phyloP scores from a whole-genome alignment of 2,888 invertebrate genomes.

The Geotrupes spiniger region DNA sequence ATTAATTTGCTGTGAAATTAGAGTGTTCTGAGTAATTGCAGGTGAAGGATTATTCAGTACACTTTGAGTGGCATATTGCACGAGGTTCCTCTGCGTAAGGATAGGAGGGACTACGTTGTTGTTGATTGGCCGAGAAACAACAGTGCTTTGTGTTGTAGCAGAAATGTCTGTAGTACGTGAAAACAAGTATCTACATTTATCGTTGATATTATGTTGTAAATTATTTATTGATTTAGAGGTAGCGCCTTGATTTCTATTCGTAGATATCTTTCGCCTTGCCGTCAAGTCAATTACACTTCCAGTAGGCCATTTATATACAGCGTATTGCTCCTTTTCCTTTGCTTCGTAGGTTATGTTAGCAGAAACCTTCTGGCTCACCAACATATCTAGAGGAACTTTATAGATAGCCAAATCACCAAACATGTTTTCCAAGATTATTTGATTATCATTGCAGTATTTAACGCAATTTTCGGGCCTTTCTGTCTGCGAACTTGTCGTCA shows the following conservation, averaged over 20 bases:
- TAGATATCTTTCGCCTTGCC: too few species aligned
- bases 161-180: too few species aligned
- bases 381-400: conserved; percentile 17
- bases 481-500: too few species aligned
- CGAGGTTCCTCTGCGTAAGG: conserved; percentile 8
- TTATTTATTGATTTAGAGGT: too few species aligned
- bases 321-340: conserved; percentile 2
- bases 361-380: conserved; percentile 12
- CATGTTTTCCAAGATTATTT: conserved; percentile 19
- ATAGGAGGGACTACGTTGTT: neutral
- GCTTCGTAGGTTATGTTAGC: conserved; percentile 15
- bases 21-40: neutral
- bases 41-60: neutral
- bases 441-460: conserved; percentile 10
- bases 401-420: conserved; percentile 15
- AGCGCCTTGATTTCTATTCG: too few species aligned
- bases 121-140: neutral
- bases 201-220: too few species aligned
- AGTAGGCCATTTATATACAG: conserved; percentile 12
- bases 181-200: too few species aligned
- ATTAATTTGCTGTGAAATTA: too few species aligned
- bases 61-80: conserved; percentile 5
- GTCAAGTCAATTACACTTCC: neutral
- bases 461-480: conserved; percentile 13
- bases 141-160: too few species aligned